Evolutionary conservation across 2,888 invertebrate genomes (phyloP), one percentile per base, ranked within the genome.

Genomic region (Polydrusus cervinus): DNA sequence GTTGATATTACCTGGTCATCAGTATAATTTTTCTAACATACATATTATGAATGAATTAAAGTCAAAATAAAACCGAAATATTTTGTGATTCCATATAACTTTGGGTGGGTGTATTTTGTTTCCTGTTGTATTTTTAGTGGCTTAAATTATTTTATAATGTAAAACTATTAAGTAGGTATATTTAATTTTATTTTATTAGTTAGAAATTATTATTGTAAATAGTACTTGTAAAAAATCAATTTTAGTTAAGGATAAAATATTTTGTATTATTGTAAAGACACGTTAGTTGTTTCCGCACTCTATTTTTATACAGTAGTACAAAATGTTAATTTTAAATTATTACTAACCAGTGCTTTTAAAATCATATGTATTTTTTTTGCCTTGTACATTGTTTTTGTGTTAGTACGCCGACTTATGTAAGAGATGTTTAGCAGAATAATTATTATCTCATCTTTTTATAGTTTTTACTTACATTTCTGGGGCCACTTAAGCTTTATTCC

Each of bases 261-360:
- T 80, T 80, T 81, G 80, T 82, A 81, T 80, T 80, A 80, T 80
- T 80, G 82, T 82, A 81, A 75, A 75, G 71, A 65, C 75, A 77
- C 77, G 68, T 75, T 78, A 76, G 78, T 80, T 80, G 79, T 78
- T 71, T 79, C 78, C 78, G 79, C 78, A 81, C 78, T 76, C 74
- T 75, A 66, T 78, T 82, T 81, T 80, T 79, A 79, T 81, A 82
- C 80, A 79, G 76, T 82, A 82, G 82, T 80, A 81, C 80, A 81
- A 80, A 81, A 82, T 81, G 77, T 79, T 75, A 75, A 45, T 67
- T 70, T 74, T 25, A 72, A 78, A 78, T 57, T 74, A 51, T 74
- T 71, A 68, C 60, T 60, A 60, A 61, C 60, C 61, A 61, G 61
- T 61, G 60, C 61, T 69, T 57, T 68, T 67, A 40, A 67, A 67